phyloP scores from a whole-genome alignment of 1,140 invertebrate species.

The Macrobrachium rosenbergii region DNA sequence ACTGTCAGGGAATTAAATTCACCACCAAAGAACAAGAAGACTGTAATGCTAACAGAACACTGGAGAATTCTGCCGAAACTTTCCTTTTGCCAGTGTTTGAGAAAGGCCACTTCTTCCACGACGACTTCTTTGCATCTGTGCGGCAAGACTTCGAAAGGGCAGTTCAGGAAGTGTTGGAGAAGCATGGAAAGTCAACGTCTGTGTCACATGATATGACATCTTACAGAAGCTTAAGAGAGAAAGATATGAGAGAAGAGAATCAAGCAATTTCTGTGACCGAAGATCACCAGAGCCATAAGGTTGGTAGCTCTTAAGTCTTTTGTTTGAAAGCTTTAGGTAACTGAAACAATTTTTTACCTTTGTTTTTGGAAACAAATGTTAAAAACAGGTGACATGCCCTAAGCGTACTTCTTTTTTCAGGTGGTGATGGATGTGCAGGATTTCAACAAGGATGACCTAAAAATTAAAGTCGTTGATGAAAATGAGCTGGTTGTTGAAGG shows the following conservation, averaged over 20 bases:
- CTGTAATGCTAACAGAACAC: too few relatives aligned
- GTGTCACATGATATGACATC: not conserved
- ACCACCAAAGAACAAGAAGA: not conserved
- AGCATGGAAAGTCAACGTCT: not conserved
- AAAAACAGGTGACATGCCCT: not conserved
- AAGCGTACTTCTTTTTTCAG: not conserved
- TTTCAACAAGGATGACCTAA: too few relatives aligned
- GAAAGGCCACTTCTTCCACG: constrained; percentile 42
- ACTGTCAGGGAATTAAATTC: too few relatives aligned
- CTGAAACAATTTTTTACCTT: not conserved
- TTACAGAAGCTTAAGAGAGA: constrained; percentile 50
- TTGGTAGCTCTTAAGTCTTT: not conserved
- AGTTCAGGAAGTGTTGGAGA: constrained; percentile 19
- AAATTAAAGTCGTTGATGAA: too few relatives aligned
- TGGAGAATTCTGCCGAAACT: too few relatives aligned
- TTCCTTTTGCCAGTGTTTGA: constrained; percentile 13
- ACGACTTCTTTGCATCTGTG: constrained; percentile 32
- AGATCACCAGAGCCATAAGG: too few relatives aligned
- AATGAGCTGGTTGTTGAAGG: too few relatives aligned
- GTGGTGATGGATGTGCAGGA: constrained; percentile 48
- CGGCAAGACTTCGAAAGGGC: constrained; percentile 40
- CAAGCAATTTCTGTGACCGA: too few relatives aligned
- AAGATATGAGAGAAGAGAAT: too few relatives aligned
- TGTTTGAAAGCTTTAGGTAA: not conserved
- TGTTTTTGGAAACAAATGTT: not conserved